Evolutionary conservation across 2,113 vertebrate species (phyloP), one percentile per base, ranked within the genome.

Genomic region (Platysternon megacephalum): DNA sequence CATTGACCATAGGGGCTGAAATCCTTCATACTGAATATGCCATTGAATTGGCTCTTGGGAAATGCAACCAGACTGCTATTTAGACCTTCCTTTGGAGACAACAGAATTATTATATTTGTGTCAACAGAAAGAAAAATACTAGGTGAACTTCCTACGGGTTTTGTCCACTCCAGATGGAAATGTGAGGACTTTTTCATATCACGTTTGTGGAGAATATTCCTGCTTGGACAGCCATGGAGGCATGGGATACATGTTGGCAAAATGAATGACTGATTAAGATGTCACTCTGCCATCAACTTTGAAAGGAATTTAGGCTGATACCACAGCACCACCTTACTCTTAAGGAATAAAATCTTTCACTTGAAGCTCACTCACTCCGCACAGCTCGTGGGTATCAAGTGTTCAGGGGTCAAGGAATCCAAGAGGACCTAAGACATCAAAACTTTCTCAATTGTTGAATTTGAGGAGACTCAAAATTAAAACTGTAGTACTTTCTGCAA

Each of bases 51-150:
- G 78, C 55, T 80, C 61, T 87, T 53, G 42, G 82, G 78, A 86
- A 56, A 11, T 48, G 3, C 2, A 80, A 93, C 82, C 0, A 84
- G 91, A 87, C 72, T 94, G 91, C 51, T 89, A 2, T 26, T 1
- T 52, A 80, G 52, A 87, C 83, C 24, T 56, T 46, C 0, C 87
- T 91, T 44, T n/a, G 74, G 61, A 52, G 86, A 65, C 14, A 87
- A 72, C 52, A 89, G 35, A 90, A 89, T 5, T 80, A 53, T 1
- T 85, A 83, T 55, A 85, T 93, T 95, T 95, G 17, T 94, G 90
- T 79, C 94, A 91, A 55, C 35, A 81, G 19, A 7, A 48, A 92
- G 86, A 95, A 91, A 91, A 91, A 65, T 0, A 91, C 0, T 1
- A 93, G 55, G 19, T 61, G n/a, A 58, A 94, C 8, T 0, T 84